Evolutionary conservation across 2,113 vertebrate genomes (phyloP), one percentile per base, ranked within the genome.

Genomic region (Dromiciops gliroides): DNA sequence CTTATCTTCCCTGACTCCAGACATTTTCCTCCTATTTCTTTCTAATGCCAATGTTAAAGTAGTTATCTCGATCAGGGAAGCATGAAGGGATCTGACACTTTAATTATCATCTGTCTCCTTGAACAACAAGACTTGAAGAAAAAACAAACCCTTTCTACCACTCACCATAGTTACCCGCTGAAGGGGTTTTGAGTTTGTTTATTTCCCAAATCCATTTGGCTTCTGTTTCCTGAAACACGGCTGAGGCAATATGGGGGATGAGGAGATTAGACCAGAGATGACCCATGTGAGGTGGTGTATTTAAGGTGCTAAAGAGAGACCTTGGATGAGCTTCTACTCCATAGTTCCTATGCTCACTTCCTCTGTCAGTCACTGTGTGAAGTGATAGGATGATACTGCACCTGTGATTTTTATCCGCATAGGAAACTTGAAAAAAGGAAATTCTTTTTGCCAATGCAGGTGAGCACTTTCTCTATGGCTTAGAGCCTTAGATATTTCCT

Each of bases 51-150:
- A 95, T 97, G 94, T 92, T 95, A 97, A 97, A 96, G 97, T 90
- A 97, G 98, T 97, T 98, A 97, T 97, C 97, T 96, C 96, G 98
- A 97, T 97, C 98, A 97, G 96, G 95, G 98, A 97, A 98, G 97
- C 98, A 97, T 98, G 98, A 97, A 98, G 97, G 96, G 91, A 94
- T 97, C 94, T 98, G 98, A 98, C 98, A 98, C 97, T 98, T 97
- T 98, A 98, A 98, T 98, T 97, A 98, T 97, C 97, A 94, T 98
- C 97, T 98, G 98, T 98, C 98, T 97, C 95, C 96, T 97, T 95
- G 97, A 97, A 98, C 97, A 97, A 96, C 97, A 97, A 95, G 97
- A 97, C 95, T 95, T 96, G 97, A 94, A 96, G 89, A 95, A 96
- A 98, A 98, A 97, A 98, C 96, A 98, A 97, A 96, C 95, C 98